These are phyloP conservation scores for Cyprinodon tularosa DNA, from an alignment of 2,113 vertebrate species.

Conservation along the genomic window DNA sequence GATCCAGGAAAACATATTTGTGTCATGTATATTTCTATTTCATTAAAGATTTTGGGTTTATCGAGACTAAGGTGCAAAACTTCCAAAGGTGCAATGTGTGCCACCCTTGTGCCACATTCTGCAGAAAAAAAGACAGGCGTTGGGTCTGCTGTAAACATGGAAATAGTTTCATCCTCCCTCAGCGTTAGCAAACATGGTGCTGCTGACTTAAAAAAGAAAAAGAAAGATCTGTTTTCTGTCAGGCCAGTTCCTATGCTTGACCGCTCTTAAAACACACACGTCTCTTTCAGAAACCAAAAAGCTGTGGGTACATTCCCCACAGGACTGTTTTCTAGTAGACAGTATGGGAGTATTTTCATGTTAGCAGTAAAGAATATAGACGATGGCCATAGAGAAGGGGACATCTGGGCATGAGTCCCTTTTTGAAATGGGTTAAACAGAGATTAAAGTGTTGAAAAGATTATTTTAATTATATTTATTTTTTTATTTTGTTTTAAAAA, in stretches of 20 bases:
- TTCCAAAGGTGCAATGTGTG: background rate
- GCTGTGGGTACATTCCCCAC: conserved; percentile 40
- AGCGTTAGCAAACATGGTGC: background rate
- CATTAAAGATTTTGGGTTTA: background rate
- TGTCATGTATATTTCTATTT: no score
- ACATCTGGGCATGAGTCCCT: background rate
- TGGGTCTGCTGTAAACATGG: conserved; percentile 10
- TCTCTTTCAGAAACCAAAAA: conserved; percentile 52
- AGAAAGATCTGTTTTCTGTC: conserved; percentile 12
- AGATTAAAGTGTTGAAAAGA: no score
- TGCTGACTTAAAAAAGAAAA: conserved; percentile 9
- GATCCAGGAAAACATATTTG: no score
- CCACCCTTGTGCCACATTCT: background rate
- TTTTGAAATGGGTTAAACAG: background rate
- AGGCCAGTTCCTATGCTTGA: conserved; percentile 26
- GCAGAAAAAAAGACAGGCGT: background rate
- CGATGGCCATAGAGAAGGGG: no score
- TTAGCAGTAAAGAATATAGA: background rate
- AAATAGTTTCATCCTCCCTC: conserved; percentile 7
- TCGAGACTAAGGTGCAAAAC: background rate
- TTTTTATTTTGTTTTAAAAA: background rate
- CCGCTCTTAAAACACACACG: conserved; percentile 40
- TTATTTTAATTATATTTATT: no score
- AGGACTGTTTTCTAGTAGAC: conserved; percentile 9
- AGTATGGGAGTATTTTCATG: background rate